These are phyloP conservation scores for Lochmaea crataegi DNA, from an alignment of 2,888 invertebrate species.

Conservation along the genomic window DNA sequence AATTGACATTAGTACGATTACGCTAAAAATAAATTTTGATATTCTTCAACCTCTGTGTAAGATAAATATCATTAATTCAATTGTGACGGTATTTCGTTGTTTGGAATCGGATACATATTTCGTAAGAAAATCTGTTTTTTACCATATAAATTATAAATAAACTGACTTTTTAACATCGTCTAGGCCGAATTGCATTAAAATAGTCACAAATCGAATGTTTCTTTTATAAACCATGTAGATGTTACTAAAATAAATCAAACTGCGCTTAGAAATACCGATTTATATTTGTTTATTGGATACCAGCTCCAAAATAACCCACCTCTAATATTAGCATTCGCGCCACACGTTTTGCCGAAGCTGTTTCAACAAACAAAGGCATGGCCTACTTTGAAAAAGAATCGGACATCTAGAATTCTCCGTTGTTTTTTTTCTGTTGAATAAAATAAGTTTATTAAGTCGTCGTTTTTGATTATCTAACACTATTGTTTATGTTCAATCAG, in stretches of 20 bases:
- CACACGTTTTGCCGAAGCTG: slow-evolving; percentile 55
- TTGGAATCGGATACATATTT: too few relatives aligned
- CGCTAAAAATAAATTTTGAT: too few relatives aligned
- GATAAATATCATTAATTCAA: too few relatives aligned
- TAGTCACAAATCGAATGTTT: not conserved
- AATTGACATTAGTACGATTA: too few relatives aligned
- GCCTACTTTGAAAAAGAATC: slow-evolving; percentile 60
- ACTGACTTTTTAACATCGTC: too few relatives aligned
- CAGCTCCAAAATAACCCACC: slow-evolving; percentile 11
- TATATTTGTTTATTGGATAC: slow-evolving; percentile 2
- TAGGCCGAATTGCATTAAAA: not conserved
- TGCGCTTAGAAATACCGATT: not conserved
- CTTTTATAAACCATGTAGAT: not conserved
- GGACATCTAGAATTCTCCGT: slow-evolving; percentile 58
- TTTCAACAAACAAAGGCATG: slow-evolving; percentile 63
- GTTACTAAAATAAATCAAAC: not conserved
- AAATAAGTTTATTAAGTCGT: slow-evolving; percentile 20
- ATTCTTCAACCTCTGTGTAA: too few relatives aligned
- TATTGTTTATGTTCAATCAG: slow-evolving; percentile 15
- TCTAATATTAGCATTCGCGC: slow-evolving; percentile 19
- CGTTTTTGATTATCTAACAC: slow-evolving; percentile 28
- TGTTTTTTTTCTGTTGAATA: slow-evolving; percentile 50
- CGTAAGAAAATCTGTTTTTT: too few relatives aligned
- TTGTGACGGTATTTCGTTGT: too few relatives aligned
- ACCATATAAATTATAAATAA: too few relatives aligned